phyloP scores from a whole-genome alignment of 2,888 invertebrate species.

The Erannis defoliaria region DNA sequence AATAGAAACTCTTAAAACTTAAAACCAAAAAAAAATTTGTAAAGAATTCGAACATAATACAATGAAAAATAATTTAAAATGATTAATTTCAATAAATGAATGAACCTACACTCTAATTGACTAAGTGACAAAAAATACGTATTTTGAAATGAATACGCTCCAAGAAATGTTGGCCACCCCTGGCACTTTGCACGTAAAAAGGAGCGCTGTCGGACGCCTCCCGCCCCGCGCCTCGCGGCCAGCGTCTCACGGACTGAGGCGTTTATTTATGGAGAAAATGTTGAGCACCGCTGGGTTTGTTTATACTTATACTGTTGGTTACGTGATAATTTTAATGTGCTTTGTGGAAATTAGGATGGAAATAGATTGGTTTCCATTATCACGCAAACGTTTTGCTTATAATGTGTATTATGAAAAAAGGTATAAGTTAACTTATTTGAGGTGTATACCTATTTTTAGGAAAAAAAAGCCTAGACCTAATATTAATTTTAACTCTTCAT shows the following conservation, averaged over 20 bases:
- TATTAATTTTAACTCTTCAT: too few species aligned
- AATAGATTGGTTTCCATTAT: conserved; percentile 20
- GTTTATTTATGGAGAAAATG: conserved; percentile 34
- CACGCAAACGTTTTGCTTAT: background rate
- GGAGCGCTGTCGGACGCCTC: conserved; percentile 82
- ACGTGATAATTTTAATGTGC: conserved; percentile 31
- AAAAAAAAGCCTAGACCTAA: too few species aligned
- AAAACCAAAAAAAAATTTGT: too few species aligned
- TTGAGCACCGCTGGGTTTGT: conserved; percentile 27
- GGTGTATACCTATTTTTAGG: too few species aligned
- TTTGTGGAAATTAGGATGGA: conserved; percentile 11
- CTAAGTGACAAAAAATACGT: too few species aligned
- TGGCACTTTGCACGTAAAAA: conserved; percentile 79
- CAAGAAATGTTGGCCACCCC: conserved; percentile 61
- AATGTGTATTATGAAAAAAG: background rate
- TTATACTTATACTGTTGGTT: conserved; percentile 18
- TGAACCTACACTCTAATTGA: too few species aligned
- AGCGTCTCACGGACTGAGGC: conserved; percentile 67
- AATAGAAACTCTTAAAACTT: too few species aligned
- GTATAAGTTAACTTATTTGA: too few species aligned
- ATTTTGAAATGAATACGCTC: too few species aligned
- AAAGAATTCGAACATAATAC: too few species aligned
- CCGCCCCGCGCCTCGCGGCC: conserved; percentile 64
- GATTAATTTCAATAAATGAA: too few species aligned
- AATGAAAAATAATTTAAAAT: too few species aligned